phyloP scores from a whole-genome alignment of 2,888 invertebrate genomes.

The Timema cristinae region DNA sequence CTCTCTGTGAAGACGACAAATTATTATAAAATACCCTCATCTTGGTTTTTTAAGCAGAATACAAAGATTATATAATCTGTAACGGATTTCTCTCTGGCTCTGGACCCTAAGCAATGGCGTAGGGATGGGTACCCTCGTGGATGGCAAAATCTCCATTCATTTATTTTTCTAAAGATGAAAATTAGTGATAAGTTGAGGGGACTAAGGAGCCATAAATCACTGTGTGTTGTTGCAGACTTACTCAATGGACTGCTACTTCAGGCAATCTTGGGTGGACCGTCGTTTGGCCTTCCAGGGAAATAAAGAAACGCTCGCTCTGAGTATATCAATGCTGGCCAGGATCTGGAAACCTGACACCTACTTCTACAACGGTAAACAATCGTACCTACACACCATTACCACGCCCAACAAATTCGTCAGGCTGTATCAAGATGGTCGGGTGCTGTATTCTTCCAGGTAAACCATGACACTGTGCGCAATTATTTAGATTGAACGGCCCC shows the following conservation, averaged over 20 bases:
- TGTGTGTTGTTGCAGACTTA: constrained; percentile 58
- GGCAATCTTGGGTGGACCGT: constrained; percentile 77
- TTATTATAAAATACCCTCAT: too few species aligned
- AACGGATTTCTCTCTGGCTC: too few species aligned
- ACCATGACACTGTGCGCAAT: constrained; percentile 26
- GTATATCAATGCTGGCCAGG: constrained; percentile 71
- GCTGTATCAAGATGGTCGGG: constrained; percentile 67
- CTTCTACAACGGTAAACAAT: constrained; percentile 77
- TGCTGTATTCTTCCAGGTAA: constrained; percentile 71
- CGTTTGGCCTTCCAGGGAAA: constrained; percentile 64
- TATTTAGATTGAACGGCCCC: too few species aligned
- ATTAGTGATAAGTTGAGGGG: too few species aligned
- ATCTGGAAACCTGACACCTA: constrained; percentile 88
- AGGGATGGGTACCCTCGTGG: too few species aligned
- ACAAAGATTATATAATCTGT: too few species aligned
- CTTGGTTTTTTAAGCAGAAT: too few species aligned
- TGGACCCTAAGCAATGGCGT: too few species aligned
- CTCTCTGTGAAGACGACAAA: too few species aligned
- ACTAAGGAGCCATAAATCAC: too few species aligned
- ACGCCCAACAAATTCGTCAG: constrained; percentile 82
- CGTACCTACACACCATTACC: constrained; percentile 78
- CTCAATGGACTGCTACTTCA: constrained; percentile 84
- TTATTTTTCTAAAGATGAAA: too few species aligned
- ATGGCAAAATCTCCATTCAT: too few species aligned
- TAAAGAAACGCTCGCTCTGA: constrained; percentile 66